Base-by-base conservation (phyloP, 2,797 vertebrate genomes). In the Hydrocynus forskahlii region DNA sequence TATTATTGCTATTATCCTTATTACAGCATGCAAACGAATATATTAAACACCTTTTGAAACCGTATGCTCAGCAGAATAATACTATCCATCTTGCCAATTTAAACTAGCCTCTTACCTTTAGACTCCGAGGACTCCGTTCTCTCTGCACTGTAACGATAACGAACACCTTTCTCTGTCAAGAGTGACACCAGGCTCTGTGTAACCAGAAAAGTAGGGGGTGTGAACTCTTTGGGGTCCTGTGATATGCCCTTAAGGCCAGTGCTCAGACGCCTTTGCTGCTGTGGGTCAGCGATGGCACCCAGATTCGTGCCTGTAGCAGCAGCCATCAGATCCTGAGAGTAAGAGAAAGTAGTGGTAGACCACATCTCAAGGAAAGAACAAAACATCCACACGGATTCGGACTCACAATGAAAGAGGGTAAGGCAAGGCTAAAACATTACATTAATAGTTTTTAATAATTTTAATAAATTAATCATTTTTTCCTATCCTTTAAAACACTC, bases 151-250 rank as follows among this genome's bases (percentile, higher is more conserved):
- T 87, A 88, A 52, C 91, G 86, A 68, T 87, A 92, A 7, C 92
- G 89, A 72, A 92, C 79, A 1, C 90, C 91, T 88, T 94, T 95
- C 62, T 94, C 93, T 1, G 95, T 95, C 48, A 96, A 92, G 78
- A 96, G 89, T 17, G 93, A 93, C 76, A 96, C 95, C 68, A 96
- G 91, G 80, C 91, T 94, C 81, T 96, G 95, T 13, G 94, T 95
- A 81, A 96, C 95, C 86, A 95, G 87, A 85, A 96, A 95, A 0
- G 91, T 92, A 0, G 93, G 88, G 0, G 92, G 90, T 0, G 80
- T 91, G 67, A 89, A 89, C 43, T 94, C 92, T 14, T 52, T 89
- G 79, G 52, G 82, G 80, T 94, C 93, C 52, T 82, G 91, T 38
- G 79, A 78, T 16, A 78, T 76, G 25, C 84, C 83, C 75, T 92